Base-by-base conservation (phyloP, 2,888 invertebrate genomes). In the Agrotis puta region DNA sequence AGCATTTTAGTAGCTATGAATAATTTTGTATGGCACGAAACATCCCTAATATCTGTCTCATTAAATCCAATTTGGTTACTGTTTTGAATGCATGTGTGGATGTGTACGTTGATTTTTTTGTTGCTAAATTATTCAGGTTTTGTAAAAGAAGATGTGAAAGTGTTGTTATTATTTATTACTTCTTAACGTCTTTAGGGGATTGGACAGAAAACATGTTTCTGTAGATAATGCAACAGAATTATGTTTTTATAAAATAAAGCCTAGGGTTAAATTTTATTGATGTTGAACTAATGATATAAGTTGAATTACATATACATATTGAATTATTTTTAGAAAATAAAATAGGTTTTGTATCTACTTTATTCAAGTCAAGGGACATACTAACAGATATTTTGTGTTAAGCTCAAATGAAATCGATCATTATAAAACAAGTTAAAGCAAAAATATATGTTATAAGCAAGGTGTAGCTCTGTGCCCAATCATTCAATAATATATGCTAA, bases 1-100 rank as follows among this genome's bases (percentile, higher is more conserved):
- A 94, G 89, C 94, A 92, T 95, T 95, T 95, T 96, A 95, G 94
- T 94, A 92, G 93, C 94, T 92, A 95, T 96, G 95, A 96, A 96
- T 96, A 95, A 95, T 95, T 94, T 94, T 93, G 94, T 95, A 96
- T 95, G 89, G 93, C 90, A 92, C 86, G 90, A 88, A 93, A 94
- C 94, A 93, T 94, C 94, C 93, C 93, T 91, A 92, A 94, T 95
- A 93, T 94, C 92, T 94, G 92, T 94, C 95, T 94, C 94, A 94
- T 96, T 95, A 94, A 94, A 94, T 92, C 90, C 93, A 93, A 94
- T 94, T 95, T 93, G 93, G 93, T 91, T 91, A 92, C 92, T 93
- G 92, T 94, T 94, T 92, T 91, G 85, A 87, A 88, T 88, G 87
- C 84, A 84, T 88, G 88, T 86, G 62, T 70, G 76, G 76, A 87